A percentile compares a stretch with the other conserved stretches of the same genome.
Evolutionary conservation across 2,888 invertebrate genomes (phyloP).

Genomic region (Agapostemon virescens): DNA sequence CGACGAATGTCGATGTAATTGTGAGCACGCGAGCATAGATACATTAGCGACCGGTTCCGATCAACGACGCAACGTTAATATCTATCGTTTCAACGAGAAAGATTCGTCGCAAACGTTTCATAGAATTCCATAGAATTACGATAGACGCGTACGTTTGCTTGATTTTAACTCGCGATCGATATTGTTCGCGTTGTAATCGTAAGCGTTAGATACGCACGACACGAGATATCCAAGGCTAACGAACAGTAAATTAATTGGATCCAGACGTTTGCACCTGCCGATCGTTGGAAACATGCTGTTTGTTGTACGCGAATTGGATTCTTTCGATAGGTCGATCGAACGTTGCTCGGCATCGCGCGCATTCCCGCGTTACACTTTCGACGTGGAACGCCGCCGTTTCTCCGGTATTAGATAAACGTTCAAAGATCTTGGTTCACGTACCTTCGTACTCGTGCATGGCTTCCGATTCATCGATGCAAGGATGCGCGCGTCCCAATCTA

Average conservation of each 20-base stretch:
- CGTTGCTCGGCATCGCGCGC: not conserved
- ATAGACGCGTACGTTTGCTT: not conserved
- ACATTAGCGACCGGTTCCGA: no score
- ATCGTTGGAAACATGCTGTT: not conserved
- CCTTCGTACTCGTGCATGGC: conserved; percentile 45
- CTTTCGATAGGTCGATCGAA: not conserved
- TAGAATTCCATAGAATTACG: no score
- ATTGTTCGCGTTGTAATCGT: not conserved
- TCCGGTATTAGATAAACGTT: not conserved
- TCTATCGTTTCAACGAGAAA: no score
- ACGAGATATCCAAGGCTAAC: not conserved
- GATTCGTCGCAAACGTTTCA: no score
- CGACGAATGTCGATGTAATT: no score
- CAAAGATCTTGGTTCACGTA: conserved; percentile 17
- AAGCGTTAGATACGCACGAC: not conserved
- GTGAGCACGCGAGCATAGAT: no score
- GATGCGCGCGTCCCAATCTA: conserved; percentile 18
- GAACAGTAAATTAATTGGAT: not conserved
- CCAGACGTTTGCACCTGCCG: not conserved
- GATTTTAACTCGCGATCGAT: not conserved
- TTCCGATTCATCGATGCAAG: not conserved
- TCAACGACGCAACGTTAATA: no score
- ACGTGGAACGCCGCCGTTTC: not conserved
- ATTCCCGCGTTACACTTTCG: not conserved
- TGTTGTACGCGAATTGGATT: not conserved